Percentiles rank a stretch among this genome's conserved stretches.
Evolutionary conservation across 2,113 vertebrate genomes (phyloP).

Genomic region (Eudorcas thomsonii): DNA sequence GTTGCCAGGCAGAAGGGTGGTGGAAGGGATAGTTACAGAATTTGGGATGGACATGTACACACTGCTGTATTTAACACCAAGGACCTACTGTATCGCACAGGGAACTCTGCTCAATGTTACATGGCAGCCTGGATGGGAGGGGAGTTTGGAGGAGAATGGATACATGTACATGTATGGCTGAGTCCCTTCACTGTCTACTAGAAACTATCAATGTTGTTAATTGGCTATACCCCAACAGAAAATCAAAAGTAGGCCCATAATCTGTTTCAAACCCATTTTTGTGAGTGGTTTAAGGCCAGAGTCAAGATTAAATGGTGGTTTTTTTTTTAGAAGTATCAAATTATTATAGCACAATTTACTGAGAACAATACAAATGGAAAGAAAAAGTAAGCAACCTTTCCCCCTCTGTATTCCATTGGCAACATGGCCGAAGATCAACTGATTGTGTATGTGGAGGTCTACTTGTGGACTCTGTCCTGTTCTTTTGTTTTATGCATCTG

Average conservation of each 20-base stretch:
- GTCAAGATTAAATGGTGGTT: neutral
- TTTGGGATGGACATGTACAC: neutral
- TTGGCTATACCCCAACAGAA: neutral
- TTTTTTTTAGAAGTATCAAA: neutral
- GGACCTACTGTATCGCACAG: neutral
- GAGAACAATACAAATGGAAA: neutral
- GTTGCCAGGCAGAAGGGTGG: neutral
- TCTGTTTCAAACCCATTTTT: neutral
- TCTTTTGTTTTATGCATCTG: neutral
- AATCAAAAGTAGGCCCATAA: neutral
- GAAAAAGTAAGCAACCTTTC: neutral
- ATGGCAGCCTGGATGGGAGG: neutral
- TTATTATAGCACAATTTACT: neutral
- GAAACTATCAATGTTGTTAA: neutral
- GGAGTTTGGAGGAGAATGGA: neutral
- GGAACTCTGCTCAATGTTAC: neutral
- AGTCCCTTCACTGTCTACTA: neutral
- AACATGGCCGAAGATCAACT: neutral
- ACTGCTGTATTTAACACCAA: neutral
- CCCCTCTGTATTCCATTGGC: neutral
- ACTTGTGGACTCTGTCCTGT: neutral
- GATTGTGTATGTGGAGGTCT: neutral
- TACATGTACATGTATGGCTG: neutral
- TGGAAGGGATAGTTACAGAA: neutral
- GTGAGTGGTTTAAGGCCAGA: neutral